These are phyloP conservation scores for Drosophila ochracea DNA, from an alignment of 2,888 invertebrate species.

Conservation along the genomic window DNA sequence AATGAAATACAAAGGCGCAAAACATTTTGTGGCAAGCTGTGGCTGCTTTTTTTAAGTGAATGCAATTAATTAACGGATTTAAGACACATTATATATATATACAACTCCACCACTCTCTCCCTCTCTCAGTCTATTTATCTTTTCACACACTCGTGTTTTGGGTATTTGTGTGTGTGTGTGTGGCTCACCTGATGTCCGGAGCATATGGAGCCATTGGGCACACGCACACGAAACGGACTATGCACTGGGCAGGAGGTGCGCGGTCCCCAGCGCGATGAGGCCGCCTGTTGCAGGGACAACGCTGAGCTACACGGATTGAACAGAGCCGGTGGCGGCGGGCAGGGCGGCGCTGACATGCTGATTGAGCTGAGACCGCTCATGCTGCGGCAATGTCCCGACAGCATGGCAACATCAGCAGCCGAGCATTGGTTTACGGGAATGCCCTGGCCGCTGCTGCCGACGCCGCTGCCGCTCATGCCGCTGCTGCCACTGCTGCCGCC, in stretches of 20 bases:
- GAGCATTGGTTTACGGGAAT: conserved; percentile 54
- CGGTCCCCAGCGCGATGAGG: conserved; percentile 85
- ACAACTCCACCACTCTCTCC: conserved; percentile 2
- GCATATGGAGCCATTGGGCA: conserved; percentile 85
- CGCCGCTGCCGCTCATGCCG: conserved; percentile 78
- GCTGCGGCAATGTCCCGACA: conserved; percentile 79
- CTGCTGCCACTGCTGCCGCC: conserved; percentile 79
- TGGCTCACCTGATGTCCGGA: conserved; percentile 85
- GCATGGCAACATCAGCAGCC: conserved; percentile 65
- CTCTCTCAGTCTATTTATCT: background rate
- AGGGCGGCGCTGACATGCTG: conserved; percentile 82
- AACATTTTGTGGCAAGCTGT: conserved; percentile 78
- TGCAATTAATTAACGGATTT: conserved; percentile 78
- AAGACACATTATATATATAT: conserved; percentile 49
- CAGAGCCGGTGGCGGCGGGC: conserved; percentile 84
- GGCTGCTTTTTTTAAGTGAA: conserved; percentile 49
- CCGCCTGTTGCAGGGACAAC: conserved; percentile 84
- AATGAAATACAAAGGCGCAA: conserved; percentile 72
- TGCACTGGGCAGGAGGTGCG: conserved; percentile 86
- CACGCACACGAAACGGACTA: conserved; percentile 85
- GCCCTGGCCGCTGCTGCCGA: conserved; percentile 73
- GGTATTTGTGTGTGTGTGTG: conserved; percentile 10
- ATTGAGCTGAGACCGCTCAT: conserved; percentile 83
- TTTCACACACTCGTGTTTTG: conserved; percentile 18
- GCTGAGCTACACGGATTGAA: conserved; percentile 86